Conservation (phyloP, 2,797 vertebrate species). For the Gallirallus australis region DNA sequence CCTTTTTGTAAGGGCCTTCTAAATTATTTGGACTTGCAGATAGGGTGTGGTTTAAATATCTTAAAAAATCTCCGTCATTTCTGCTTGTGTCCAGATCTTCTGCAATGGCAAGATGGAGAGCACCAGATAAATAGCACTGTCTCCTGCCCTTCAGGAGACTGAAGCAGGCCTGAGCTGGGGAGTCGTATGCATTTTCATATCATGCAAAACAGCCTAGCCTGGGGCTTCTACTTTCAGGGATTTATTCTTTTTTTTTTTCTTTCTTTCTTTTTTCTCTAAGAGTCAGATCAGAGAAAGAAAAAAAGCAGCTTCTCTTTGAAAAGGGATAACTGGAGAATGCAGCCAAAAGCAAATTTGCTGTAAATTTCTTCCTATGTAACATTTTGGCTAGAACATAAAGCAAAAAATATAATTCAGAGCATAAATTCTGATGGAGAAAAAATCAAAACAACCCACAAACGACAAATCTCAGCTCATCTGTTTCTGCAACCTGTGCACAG, state of each 20-base stretch:
- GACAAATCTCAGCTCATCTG: not conserved
- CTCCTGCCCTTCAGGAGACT: not conserved
- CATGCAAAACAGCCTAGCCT: not conserved
- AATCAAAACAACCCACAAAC: accelerated
- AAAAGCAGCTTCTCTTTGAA: not conserved
- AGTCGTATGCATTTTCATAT: not conserved
- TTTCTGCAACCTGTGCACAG: not conserved
- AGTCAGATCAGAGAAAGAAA: not conserved
- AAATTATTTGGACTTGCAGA: not conserved
- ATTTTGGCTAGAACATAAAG: not conserved
- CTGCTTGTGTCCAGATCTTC: not conserved
- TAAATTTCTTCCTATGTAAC: not conserved
- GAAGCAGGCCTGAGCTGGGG: not conserved
- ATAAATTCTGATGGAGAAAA: not conserved
- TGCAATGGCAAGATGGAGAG: not conserved
- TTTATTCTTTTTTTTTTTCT: too few species aligned
- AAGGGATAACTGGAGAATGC: not conserved
- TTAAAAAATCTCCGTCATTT: not conserved
- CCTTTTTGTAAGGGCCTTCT: not conserved
- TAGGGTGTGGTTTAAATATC: not conserved
- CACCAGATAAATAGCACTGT: not conserved
- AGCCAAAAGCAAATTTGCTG: not conserved
- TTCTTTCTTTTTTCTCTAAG: not conserved
- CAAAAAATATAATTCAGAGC: not conserved
- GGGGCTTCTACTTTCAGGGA: not conserved